These are phyloP conservation scores for Elysia crispata DNA, from an alignment of 2,888 invertebrate genomes.

Conservation along the genomic window DNA sequence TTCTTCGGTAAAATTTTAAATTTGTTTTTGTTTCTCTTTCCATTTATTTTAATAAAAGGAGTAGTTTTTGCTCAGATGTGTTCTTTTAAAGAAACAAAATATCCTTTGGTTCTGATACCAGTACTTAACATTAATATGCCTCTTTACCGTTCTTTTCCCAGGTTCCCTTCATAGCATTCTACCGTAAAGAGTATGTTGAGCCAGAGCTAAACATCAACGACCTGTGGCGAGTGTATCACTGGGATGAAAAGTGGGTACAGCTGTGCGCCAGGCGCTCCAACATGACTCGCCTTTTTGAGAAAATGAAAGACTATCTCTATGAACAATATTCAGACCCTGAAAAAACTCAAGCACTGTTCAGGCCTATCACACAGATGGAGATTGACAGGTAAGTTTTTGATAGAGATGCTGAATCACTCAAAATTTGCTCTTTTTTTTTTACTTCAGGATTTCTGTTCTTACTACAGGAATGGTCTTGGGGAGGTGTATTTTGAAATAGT, in stretches of 20 bases:
- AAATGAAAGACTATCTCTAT: constrained; percentile 93
- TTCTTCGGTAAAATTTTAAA: background rate
- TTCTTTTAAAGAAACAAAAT: too few species aligned
- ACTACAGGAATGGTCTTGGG: too few species aligned
- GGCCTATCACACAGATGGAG: constrained; percentile 91
- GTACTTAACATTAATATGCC: too few species aligned
- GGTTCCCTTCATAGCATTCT: constrained; percentile 98
- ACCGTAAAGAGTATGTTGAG: constrained; percentile 97
- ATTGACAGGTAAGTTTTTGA: constrained; percentile 74
- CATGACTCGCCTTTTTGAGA: constrained; percentile 88
- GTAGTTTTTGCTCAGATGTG: too few species aligned
- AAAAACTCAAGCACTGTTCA: constrained; percentile 88
- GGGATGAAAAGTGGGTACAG: constrained; percentile 91
- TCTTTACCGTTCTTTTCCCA: constrained; percentile 55
- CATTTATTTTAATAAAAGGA: too few species aligned
- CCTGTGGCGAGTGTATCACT: constrained; percentile 98
- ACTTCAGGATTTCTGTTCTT: too few species aligned
- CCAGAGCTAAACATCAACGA: constrained; percentile 96
- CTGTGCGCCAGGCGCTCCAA: constrained; percentile 90
- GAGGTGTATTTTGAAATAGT: too few species aligned
- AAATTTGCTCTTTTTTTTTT: too few species aligned
- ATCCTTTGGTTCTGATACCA: too few species aligned
- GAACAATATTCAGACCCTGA: constrained; percentile 89
- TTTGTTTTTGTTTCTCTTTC: too few species aligned
- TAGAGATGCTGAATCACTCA: too few species aligned